Percentiles rank a stretch among this genome's conserved stretches.
These are phyloP conservation scores for Lycia hirtaria DNA, from an alignment of 2,888 invertebrate species.

Conservation along the genomic window DNA sequence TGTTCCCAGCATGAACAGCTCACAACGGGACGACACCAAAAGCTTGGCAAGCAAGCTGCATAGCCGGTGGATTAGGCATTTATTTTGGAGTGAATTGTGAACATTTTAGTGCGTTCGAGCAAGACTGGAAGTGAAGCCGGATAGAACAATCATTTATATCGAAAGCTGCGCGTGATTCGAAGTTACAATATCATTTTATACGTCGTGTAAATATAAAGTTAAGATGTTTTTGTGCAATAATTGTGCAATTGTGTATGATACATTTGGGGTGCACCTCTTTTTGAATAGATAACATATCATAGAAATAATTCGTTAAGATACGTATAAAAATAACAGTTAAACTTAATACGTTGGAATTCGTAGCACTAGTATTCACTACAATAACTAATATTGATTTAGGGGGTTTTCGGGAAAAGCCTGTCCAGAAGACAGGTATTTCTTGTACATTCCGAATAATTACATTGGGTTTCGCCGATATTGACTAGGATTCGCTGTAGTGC, in stretches of 20 bases:
- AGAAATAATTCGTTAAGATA: conserved; percentile 48
- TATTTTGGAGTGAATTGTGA: too few relatives aligned
- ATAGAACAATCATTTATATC: background rate
- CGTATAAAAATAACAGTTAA: background rate
- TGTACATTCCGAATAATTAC: too few relatives aligned
- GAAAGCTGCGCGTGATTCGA: background rate
- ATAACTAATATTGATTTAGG: too few relatives aligned
- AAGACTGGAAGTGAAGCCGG: conserved; percentile 20
- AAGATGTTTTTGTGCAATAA: conserved; percentile 24
- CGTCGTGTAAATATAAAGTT: conserved; percentile 14
- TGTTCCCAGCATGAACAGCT: too few relatives aligned
- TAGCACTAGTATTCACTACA: conserved; percentile 4
- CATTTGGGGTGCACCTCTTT: conserved; percentile 21
- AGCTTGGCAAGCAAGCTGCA: too few relatives aligned
- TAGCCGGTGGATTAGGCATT: too few relatives aligned
- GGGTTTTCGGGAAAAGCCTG: too few relatives aligned
- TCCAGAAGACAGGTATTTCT: too few relatives aligned
- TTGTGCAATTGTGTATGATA: conserved; percentile 15
- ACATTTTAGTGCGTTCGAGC: conserved; percentile 1
- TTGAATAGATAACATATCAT: conserved; percentile 79
- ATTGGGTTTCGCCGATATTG: too few relatives aligned
- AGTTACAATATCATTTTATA: background rate
- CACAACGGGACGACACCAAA: too few relatives aligned
- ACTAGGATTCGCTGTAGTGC: too few relatives aligned
- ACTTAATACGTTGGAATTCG: background rate